Evolutionary conservation across 1,140 invertebrate species (phyloP), one percentile per base, ranked within the genome.

Genomic region (Philopotamus ludificatus): DNA sequence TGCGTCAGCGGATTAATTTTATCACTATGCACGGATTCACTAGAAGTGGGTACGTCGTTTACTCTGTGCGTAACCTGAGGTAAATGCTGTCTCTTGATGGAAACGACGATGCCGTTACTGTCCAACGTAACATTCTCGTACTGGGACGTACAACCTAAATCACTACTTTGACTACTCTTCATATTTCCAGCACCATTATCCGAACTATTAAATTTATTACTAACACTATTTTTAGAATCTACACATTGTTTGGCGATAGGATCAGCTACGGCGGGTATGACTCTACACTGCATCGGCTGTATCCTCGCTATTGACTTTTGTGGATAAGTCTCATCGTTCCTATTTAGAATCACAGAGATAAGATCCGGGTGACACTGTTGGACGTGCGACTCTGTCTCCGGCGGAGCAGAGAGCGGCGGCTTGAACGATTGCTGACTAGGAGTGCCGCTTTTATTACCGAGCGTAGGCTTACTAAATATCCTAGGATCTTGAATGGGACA

Each of bases 1-100:
- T 80, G 79, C 0, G 79, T 81, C 22, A 81, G 68, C 0, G 79
- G 79, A 71, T 81, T 81, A 63, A 80, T 76, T 74, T 76, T 77
- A 62, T 62, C 45, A 22, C n/a, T 18, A 2, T n/a, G 1, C 9
- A 28, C 15, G 3, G 55, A 58, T 7, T 60, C 41, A n/a, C 34
- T 16, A 34, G 34, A 41, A 39, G 54, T 41, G 9, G 57, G 49
- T 7, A 26, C 22, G 26, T 44, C 21, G n/a, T 16, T 18, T 23
- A 22, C 18, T 23, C 42, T 8, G 7, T 42, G 34, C 12, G 49
- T 22, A 20, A 25, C 21, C 7, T 22, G 22, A 0, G 53, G 53
- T 16, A 64, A n/a, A 9, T 60, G 63, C 28, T 70, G 68, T 26
- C 61, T 57, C 34, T 70, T 70, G 4, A 70, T 64, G 18, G 68